Percentiles rank a stretch among this genome's conserved stretches.
phyloP scores from a whole-genome alignment of 2,888 invertebrate species.

The Smittia sp. region DNA sequence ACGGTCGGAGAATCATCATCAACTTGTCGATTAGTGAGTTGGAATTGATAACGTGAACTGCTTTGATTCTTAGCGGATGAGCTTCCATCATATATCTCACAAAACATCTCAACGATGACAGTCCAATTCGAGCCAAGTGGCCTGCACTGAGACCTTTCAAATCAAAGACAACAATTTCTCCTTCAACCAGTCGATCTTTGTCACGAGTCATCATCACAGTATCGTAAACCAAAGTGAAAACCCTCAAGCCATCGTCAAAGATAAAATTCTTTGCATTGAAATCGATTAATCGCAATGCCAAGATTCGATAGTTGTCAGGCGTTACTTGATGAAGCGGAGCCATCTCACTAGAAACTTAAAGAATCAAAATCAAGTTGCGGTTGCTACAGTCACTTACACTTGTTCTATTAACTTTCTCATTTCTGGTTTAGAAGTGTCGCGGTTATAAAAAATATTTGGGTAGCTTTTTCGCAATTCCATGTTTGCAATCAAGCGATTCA shows the following conservation, averaged over 20 bases:
- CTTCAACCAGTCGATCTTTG: neutral
- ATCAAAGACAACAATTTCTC: slow-evolving; percentile 29
- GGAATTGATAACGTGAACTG: slow-evolving; percentile 65
- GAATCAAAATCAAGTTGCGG: neutral
- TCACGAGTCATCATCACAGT: neutral
- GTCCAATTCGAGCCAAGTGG: neutral
- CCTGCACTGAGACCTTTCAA: neutral
- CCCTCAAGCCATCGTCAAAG: slow-evolving; percentile 6
- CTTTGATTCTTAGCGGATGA: slow-evolving; percentile 64
- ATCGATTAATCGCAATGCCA: slow-evolving; percentile 3
- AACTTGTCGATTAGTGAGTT: slow-evolving; percentile 65
- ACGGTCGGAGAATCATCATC: slow-evolving; percentile 62
- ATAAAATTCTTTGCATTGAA: neutral
- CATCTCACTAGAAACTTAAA: slow-evolving; percentile 19
- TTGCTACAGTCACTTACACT: neutral
- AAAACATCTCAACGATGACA: slow-evolving; percentile 21
- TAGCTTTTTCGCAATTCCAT: slow-evolving; percentile 16
- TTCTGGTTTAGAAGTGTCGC: neutral
- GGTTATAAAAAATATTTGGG: slow-evolving; percentile 7
- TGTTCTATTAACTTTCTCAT: slow-evolving; percentile 11
- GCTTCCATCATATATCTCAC: slow-evolving; percentile 49
- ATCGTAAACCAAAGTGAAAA: slow-evolving; percentile 20
- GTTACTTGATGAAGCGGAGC: neutral
- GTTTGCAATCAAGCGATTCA: slow-evolving; percentile 13
- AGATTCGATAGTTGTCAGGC: neutral